Conservation (phyloP, 2,888 invertebrate genomes). For the Cacoxenus indagator region DNA sequence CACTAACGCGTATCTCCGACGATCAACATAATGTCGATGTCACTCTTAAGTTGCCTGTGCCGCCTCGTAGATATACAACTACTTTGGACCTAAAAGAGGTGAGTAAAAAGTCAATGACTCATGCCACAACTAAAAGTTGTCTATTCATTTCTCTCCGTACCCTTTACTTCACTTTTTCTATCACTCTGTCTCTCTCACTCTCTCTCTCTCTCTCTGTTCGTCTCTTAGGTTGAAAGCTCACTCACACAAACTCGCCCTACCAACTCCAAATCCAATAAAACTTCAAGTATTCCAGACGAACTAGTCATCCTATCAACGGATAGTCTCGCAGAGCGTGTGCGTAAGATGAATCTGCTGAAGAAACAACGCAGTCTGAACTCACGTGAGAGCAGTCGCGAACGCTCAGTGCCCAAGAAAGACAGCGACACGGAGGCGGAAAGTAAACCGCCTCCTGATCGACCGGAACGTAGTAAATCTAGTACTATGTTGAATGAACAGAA, state of each 20-base stretch:
- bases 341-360: conserved; percentile 76
- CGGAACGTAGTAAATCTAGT: conserved; percentile 61
- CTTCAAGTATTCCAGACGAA: conserved; percentile 71
- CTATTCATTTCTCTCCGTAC: background rate
- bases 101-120: conserved; percentile 2
- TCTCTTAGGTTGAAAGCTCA: conserved; percentile 66
- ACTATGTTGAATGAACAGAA: conserved; percentile 51
- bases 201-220: too few species aligned
- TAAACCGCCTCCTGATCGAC: conserved; percentile 59
- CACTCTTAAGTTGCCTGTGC: conserved; percentile 79
- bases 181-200: too few species aligned
- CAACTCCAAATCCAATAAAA: conserved; percentile 72
- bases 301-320: conserved; percentile 78
- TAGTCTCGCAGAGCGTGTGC: conserved; percentile 78
- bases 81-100: conserved; percentile 72
- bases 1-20: conserved; percentile 48
- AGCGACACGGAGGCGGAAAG: conserved; percentile 53
- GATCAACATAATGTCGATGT: conserved; percentile 74
- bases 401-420: conserved; percentile 66
- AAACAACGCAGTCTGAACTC: conserved; percentile 69
- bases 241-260: conserved; percentile 73
- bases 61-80: conserved; percentile 77
- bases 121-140: background rate
- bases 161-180: too few species aligned
- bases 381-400: conserved; percentile 67